Percentiles rank a stretch among this genome's conserved stretches.
Evolutionary conservation across 2,797 vertebrate genomes (phyloP).

Genomic region (Diglossa cyanea): DNA sequence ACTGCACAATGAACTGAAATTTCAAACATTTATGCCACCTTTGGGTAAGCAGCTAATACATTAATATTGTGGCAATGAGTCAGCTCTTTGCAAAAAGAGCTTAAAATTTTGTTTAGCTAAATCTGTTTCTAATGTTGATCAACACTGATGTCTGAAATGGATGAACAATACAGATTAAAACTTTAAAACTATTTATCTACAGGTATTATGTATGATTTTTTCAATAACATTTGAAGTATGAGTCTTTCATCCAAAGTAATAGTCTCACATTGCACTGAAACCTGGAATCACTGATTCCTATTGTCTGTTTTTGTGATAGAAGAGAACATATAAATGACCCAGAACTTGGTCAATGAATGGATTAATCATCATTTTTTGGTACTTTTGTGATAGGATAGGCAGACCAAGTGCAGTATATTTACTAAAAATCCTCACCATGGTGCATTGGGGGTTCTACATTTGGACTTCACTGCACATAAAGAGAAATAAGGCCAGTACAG

Average conservation of each 20-base stretch:
- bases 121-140: background rate
- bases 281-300: background rate
- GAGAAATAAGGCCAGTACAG: conserved; percentile 74
- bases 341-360: background rate
- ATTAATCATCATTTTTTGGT: background rate
- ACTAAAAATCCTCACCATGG: conserved; percentile 59
- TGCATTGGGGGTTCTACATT: conserved; percentile 78
- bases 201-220: background rate
- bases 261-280: background rate
- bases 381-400: background rate
- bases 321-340: background rate
- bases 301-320: background rate
- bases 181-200: background rate
- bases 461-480: conserved; percentile 79
- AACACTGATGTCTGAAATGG: background rate
- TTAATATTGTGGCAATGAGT: background rate
- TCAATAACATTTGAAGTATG: background rate
- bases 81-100: background rate
- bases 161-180: background rate
- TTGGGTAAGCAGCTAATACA: background rate
- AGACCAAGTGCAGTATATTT: background rate
- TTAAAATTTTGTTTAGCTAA: background rate
- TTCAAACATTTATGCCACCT: background rate
- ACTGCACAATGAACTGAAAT: background rate
- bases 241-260: background rate